phyloP scores from a whole-genome alignment of 2,113 vertebrate genomes.

The Bubo scandiacus region DNA sequence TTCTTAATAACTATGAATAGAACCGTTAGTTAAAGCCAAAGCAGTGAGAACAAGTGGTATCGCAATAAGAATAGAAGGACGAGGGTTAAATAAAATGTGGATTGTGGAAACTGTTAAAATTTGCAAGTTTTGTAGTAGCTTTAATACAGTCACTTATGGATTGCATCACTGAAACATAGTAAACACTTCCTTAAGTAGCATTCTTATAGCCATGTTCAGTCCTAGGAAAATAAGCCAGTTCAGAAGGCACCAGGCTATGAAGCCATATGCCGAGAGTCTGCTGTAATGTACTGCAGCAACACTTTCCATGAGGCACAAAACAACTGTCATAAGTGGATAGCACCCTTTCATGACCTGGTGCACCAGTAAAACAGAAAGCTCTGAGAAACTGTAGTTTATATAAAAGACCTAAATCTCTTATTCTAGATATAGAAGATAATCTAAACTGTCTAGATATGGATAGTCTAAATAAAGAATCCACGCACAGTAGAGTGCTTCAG shows the following conservation, averaged over 20 bases:
- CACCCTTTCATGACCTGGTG: not conserved
- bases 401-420: not conserved
- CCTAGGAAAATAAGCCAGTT: not conserved
- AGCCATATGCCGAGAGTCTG: not conserved
- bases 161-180: not conserved
- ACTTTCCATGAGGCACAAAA: not conserved
- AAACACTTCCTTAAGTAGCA: not conserved
- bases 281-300: not conserved
- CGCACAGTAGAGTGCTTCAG: not conserved
- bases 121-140: not conserved
- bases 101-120: not conserved
- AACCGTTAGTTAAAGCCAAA: slow-evolving; percentile 26
- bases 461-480: not conserved
- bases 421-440: not conserved
- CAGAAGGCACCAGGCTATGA: not conserved
- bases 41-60: slow-evolving; percentile 3
- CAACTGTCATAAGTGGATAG: not conserved
- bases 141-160: not conserved
- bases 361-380: not conserved
- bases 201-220: not conserved
- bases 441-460: not conserved
- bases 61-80: not conserved
- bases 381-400: not conserved
- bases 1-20: slow-evolving; percentile 51
- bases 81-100: not conserved